Conservation (phyloP, 1,140 invertebrate genomes). For the Caerostris extrusa region DNA sequence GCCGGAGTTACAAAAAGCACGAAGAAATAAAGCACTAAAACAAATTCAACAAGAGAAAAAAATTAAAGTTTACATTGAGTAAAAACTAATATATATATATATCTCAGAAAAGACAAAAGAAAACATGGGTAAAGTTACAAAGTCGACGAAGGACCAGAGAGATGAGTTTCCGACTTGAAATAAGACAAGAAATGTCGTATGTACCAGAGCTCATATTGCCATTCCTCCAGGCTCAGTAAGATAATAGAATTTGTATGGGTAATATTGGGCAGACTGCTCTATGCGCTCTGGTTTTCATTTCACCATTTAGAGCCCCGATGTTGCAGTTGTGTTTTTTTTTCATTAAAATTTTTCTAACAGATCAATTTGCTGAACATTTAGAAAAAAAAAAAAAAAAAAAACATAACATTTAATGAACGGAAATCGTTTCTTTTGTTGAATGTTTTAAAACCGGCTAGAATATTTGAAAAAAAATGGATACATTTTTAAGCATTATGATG, state of each 20-base stretch:
- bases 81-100: not conserved
- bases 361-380: not conserved
- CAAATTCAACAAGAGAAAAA: not conserved
- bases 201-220: slow-evolving; percentile 12
- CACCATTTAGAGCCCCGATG: not conserved
- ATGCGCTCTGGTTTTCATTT: slow-evolving; percentile 7
- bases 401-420: not conserved
- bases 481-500: no score
- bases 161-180: not conserved
- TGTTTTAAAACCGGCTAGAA: no score
- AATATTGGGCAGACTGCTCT: slow-evolving; percentile 3
- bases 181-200: slow-evolving; percentile 23
- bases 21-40: not conserved
- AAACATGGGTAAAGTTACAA: slow-evolving; percentile 38
- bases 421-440: not conserved
- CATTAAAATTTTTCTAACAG: not conserved
- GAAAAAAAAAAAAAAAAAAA: not conserved
- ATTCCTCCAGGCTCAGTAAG: not conserved
- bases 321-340: not conserved
- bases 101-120: not conserved
- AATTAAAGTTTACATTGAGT: slow-evolving; percentile 7
- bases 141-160: not conserved
- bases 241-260: slow-evolving; percentile 34
- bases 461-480: no score
- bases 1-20: not conserved